A percentile compares a stretch with the other conserved stretches of the same genome.
Conservation (phyloP, 2,797 vertebrate species). For the Selene dorsalis region DNA sequence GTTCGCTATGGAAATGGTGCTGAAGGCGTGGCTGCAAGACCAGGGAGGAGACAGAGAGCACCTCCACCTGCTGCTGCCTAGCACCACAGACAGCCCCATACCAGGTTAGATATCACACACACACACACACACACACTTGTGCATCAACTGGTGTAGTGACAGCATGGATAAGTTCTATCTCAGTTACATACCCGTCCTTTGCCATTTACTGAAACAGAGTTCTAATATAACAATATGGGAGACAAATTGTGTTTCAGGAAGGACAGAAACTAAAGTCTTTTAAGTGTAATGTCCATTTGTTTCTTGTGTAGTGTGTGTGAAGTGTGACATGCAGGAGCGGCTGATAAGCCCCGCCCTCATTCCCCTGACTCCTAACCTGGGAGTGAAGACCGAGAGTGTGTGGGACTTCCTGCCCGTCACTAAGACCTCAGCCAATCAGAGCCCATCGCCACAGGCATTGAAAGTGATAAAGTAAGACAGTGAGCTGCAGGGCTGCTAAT, state of each 20-base stretch:
- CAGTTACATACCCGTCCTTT: neutral
- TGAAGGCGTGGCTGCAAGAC: slow-evolving; percentile 94
- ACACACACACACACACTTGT: neutral
- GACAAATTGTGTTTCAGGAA: no score
- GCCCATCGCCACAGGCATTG: slow-evolving; percentile 77
- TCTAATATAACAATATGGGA: neutral
- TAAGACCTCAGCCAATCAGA: slow-evolving; percentile 79
- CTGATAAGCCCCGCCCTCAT: slow-evolving; percentile 90
- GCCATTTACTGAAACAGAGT: neutral
- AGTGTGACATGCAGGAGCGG: slow-evolving; percentile 94
- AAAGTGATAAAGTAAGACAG: slow-evolving; percentile 87
- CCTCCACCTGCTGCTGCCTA: slow-evolving; percentile 90
- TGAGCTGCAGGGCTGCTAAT: neutral
- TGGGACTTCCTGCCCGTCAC: slow-evolving; percentile 78
- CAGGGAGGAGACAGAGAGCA: slow-evolving; percentile 89
- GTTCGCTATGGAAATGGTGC: slow-evolving; percentile 88
- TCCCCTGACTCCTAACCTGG: slow-evolving; percentile 72
- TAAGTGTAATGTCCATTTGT: neutral
- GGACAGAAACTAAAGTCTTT: neutral
- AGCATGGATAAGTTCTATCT: neutral
- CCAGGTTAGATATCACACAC: slow-evolving; percentile 51
- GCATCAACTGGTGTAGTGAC: neutral
- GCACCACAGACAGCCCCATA: slow-evolving; percentile 49
- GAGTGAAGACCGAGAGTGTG: slow-evolving; percentile 79
- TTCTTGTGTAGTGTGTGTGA: slow-evolving; percentile 86